phyloP scores from a whole-genome alignment of 2,113 vertebrate species.

The Sphaerodactylus townsendi region DNA sequence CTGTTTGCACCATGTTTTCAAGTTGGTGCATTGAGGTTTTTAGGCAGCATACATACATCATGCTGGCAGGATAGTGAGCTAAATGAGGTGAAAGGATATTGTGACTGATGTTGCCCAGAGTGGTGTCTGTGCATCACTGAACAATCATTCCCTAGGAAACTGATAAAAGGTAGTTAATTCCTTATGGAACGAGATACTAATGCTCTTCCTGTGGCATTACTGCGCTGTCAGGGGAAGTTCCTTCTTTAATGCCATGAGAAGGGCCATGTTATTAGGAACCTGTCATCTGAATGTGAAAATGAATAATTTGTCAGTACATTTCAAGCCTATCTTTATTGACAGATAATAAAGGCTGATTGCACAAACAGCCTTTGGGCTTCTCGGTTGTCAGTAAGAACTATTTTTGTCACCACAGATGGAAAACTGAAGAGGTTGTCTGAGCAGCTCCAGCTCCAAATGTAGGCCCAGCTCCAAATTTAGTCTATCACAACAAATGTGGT shows the following conservation, averaged over 20 bases:
- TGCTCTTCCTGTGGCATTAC: neutral
- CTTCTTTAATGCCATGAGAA: neutral
- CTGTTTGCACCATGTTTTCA: neutral
- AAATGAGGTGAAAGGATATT: constrained; percentile 4
- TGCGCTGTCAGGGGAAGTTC: neutral
- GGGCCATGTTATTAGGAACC: neutral
- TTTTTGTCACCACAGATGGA: neutral
- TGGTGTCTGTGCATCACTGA: neutral
- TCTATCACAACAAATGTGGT: neutral
- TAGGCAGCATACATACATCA: neutral
- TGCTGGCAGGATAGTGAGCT: neutral
- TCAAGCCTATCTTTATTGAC: neutral
- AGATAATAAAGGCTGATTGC: neutral
- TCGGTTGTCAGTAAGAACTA: neutral
- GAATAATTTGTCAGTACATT: neutral
- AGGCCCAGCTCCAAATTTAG: neutral
- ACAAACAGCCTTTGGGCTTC: neutral
- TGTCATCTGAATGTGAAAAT: neutral
- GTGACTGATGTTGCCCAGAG: constrained; percentile 1
- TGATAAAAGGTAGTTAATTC: constrained; percentile 1
- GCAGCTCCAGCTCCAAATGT: neutral
- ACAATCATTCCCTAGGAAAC: neutral
- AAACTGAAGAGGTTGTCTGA: neutral
- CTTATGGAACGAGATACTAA: neutral
- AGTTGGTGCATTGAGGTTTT: neutral